Conservation (phyloP, 2,888 invertebrate genomes). For the Megamerina dolium region DNA sequence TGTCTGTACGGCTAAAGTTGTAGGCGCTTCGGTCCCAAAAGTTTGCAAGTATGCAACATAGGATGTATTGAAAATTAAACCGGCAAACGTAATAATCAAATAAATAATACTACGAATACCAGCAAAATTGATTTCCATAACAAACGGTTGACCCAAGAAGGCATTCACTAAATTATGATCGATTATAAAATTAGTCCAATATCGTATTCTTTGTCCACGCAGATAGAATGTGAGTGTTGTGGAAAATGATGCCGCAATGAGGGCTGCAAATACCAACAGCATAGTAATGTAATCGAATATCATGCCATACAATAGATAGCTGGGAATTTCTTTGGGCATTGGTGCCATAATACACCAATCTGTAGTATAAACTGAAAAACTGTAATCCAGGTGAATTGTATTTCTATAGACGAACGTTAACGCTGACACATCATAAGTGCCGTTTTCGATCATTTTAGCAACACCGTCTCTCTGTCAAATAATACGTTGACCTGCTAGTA, state of each 20-base stretch:
- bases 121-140: conserved; percentile 8
- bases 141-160: too few relatives aligned
- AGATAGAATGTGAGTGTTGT: too few relatives aligned
- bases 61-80: conserved; percentile 22
- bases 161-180: too few relatives aligned
- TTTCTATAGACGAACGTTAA: too few relatives aligned
- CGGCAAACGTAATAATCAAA: conserved; percentile 19
- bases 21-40: conserved; percentile 19
- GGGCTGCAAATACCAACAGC: too few relatives aligned
- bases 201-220: too few relatives aligned
- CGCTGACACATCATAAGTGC: background rate
- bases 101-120: conserved; percentile 19
- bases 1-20: conserved; percentile 11
- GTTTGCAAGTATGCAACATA: conserved; percentile 23
- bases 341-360: too few relatives aligned
- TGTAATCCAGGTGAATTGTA: too few relatives aligned
- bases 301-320: conserved; percentile 16
- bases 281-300: conserved; percentile 16
- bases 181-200: too few relatives aligned
- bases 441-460: background rate
- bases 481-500: background rate
- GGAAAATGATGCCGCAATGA: too few relatives aligned
- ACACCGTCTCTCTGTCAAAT: background rate
- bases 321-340: too few relatives aligned
- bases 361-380: too few relatives aligned